Evolutionary conservation across 2,888 invertebrate species (phyloP).

Genomic region (Acleris sparsana): DNA sequence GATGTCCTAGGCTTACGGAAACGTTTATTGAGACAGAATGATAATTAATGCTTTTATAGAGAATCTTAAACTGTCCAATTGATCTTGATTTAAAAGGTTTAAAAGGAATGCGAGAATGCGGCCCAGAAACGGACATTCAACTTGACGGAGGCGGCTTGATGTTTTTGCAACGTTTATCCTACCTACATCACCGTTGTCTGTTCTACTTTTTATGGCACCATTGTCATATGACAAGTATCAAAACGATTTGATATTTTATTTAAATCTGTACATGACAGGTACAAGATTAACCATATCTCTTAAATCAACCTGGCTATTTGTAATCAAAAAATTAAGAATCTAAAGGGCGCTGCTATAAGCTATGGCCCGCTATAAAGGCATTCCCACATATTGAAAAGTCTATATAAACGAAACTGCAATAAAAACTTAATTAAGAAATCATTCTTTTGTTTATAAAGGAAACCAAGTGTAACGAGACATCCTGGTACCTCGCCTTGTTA

Average conservation of each 20-base stretch:
- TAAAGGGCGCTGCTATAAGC: no score
- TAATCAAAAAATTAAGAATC: no score
- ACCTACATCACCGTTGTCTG: constrained; percentile 36
- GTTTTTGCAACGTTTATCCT: constrained; percentile 51
- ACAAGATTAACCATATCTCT: constrained; percentile 6
- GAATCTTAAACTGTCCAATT: constrained; percentile 6
- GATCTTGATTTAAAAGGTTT: constrained; percentile 6
- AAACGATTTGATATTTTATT: constrained; percentile 23
- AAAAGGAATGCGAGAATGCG: constrained; percentile 42
- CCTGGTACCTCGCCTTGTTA: constrained; percentile 11
- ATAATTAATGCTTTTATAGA: not conserved
- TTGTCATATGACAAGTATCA: constrained; percentile 47
- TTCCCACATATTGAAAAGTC: not conserved
- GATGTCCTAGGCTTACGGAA: no score
- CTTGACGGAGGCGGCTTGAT: constrained; percentile 54
- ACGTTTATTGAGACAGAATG: no score
- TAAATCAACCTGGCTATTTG: not conserved
- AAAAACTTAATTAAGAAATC: not conserved
- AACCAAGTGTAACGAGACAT: constrained; percentile 23
- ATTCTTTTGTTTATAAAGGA: constrained; percentile 7
- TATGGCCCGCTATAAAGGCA: no score
- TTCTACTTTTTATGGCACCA: constrained; percentile 56
- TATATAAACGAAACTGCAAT: no score
- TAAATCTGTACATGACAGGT: constrained; percentile 16
- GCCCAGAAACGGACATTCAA: constrained; percentile 59